A percentile compares a stretch with the other conserved stretches of the same genome.
Evolutionary conservation across 2,113 vertebrate species (phyloP).

Genomic region (Potamarius usumacintae): DNA sequence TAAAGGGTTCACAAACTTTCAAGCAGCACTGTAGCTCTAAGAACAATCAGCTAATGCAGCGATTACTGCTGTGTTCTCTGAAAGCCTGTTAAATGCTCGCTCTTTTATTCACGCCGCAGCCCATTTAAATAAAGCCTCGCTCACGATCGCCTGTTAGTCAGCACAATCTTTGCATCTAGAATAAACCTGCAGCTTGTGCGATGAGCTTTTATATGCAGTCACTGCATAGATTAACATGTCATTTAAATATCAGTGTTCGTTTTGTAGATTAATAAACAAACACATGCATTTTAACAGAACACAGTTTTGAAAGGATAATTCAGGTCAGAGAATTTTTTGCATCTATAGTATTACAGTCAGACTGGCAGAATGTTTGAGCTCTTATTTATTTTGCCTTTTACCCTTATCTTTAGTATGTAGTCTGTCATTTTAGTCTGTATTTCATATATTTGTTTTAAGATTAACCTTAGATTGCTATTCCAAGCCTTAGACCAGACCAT

Average conservation of each 20-base stretch:
- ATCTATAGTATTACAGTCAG: neutral
- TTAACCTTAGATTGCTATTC: neutral
- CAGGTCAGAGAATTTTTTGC: neutral
- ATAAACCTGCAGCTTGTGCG: neutral
- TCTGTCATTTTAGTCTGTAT: neutral
- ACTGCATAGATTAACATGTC: neutral
- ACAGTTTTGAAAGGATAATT: neutral
- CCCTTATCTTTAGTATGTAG: neutral
- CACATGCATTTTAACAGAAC: neutral
- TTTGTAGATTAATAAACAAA: neutral
- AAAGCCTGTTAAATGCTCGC: slow-evolving; percentile 31
- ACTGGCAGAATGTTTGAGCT: neutral
- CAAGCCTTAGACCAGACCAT: neutral
- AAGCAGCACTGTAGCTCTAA: neutral
- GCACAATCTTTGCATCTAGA: neutral
- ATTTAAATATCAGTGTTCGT: neutral
- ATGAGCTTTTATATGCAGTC: neutral
- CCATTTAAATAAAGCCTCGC: neutral
- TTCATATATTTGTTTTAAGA: neutral
- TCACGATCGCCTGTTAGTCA: neutral
- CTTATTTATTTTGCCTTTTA: neutral
- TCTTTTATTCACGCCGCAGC: neutral
- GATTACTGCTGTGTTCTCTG: slow-evolving; percentile 13
- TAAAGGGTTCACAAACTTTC: too few relatives aligned
- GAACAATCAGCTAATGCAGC: slow-evolving; percentile 42